phyloP scores from a whole-genome alignment of 2,888 invertebrate genomes.

The Heteromurus nitidus region DNA sequence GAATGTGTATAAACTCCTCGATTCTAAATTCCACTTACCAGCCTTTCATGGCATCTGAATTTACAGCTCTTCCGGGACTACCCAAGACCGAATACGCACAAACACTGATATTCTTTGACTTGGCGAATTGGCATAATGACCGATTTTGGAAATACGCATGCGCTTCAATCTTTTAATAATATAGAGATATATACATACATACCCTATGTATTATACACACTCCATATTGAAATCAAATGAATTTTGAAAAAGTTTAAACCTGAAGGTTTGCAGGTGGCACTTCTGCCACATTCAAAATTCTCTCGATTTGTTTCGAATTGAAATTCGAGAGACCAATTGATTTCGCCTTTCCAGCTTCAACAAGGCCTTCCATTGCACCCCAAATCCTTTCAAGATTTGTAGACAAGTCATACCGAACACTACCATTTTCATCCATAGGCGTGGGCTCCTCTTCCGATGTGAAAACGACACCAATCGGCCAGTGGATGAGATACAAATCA shows the following conservation, averaged over 20 bases:
- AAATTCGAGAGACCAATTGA: constrained; percentile 92
- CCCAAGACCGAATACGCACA: constrained; percentile 89
- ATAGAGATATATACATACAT: background rate
- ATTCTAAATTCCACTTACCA: no score
- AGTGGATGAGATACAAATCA: constrained; percentile 88
- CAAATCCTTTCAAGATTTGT: constrained; percentile 83
- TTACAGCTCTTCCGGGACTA: constrained; percentile 79
- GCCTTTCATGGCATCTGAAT: background rate
- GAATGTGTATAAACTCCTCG: no score
- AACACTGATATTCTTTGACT: constrained; percentile 81
- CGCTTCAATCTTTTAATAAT: constrained; percentile 81
- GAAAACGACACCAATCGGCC: constrained; percentile 80
- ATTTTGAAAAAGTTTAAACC: no score
- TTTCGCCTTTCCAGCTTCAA: constrained; percentile 82
- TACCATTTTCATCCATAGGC: constrained; percentile 81
- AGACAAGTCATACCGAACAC: constrained; percentile 78
- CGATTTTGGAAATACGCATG: constrained; percentile 87
- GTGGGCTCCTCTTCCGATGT: constrained; percentile 54
- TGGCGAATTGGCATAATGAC: constrained; percentile 80
- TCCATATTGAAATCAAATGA: no score
- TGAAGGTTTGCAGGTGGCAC: constrained; percentile 81
- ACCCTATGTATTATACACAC: no score
- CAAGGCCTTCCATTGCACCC: constrained; percentile 82
- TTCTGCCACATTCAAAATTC: constrained; percentile 79
- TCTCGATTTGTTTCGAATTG: constrained; percentile 83